Evolutionary conservation across 2,113 vertebrate species (phyloP).

Genomic region (Pelmatolapia mariae): DNA sequence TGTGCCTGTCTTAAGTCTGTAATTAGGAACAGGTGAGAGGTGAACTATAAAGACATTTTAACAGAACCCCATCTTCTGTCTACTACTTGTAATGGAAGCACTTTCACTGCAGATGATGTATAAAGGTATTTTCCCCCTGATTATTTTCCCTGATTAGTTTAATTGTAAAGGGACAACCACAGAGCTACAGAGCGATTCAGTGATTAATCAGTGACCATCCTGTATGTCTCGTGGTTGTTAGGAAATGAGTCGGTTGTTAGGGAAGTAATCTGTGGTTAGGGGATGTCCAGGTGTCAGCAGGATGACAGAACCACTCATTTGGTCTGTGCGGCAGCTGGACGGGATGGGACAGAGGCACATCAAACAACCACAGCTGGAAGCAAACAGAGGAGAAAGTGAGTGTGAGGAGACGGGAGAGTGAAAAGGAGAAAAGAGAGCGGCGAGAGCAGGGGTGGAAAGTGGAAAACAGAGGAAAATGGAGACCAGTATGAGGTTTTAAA

Average conservation of each 20-base stretch:
- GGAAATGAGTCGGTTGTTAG: constrained; percentile 25
- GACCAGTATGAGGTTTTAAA: neutral
- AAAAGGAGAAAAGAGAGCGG: neutral
- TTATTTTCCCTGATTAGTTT: neutral
- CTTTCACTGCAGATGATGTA: neutral
- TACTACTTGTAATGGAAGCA: neutral
- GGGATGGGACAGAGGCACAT: constrained; percentile 32
- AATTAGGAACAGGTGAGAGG: constrained; percentile 47
- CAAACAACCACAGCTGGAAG: constrained; percentile 49
- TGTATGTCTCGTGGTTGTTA: constrained; percentile 39
- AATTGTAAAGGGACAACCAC: neutral
- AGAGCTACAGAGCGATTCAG: neutral
- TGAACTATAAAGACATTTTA: neutral
- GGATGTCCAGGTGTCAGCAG: constrained; percentile 52
- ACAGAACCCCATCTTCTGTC: neutral
- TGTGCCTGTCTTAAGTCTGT: constrained; percentile 11
- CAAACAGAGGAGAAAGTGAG: neutral
- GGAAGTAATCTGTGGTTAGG: constrained; percentile 46
- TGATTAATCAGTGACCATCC: constrained; percentile 19
- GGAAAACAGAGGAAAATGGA: neutral
- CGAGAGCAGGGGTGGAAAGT: neutral
- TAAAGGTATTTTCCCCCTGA: neutral
- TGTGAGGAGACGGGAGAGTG: neutral
- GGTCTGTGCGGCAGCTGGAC: constrained; percentile 45
- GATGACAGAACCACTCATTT: constrained; percentile 55